phyloP scores from a whole-genome alignment of 2,888 invertebrate species.

The Hemicrepidius hirtus region DNA sequence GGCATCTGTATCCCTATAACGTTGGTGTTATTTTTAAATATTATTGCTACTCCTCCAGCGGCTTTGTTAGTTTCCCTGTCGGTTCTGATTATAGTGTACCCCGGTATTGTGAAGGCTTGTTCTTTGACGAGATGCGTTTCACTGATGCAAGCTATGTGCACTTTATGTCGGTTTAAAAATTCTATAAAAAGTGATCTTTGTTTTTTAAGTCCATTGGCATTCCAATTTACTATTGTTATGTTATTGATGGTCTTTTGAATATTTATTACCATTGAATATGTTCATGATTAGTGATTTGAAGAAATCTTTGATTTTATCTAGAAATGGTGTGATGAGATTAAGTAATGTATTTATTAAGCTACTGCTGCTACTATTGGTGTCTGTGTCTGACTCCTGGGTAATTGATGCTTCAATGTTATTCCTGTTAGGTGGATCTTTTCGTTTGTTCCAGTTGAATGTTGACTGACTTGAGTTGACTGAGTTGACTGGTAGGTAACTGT shows the following conservation, averaged over 20 bases:
- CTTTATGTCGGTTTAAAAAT: slow-evolving; percentile 7
- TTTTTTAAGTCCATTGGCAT: slow-evolving; percentile 1
- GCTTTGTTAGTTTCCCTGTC: too few relatives aligned
- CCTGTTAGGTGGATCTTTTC: too few relatives aligned
- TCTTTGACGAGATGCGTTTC: neutral
- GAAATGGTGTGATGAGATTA: neutral
- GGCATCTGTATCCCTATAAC: too few relatives aligned
- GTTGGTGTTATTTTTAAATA: too few relatives aligned
- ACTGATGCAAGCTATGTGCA: neutral
- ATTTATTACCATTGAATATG: neutral
- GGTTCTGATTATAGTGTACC: too few relatives aligned
- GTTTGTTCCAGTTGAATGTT: too few relatives aligned
- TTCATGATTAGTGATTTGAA: neutral
- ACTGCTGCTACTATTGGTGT: too few relatives aligned
- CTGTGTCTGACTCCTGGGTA: too few relatives aligned
- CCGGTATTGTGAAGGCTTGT: neutral
- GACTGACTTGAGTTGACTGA: too few relatives aligned
- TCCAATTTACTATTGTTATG: neutral
- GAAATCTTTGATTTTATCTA: neutral
- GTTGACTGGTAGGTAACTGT: too few relatives aligned
- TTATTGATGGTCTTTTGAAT: neutral
- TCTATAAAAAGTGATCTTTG: slow-evolving; percentile 6
- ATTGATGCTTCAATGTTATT: too few relatives aligned
- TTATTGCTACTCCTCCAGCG: too few relatives aligned
- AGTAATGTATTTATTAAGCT: slow-evolving; percentile 1